Base-by-base conservation (phyloP, 2,797 vertebrate species). In the Botia kubotai region DNA sequence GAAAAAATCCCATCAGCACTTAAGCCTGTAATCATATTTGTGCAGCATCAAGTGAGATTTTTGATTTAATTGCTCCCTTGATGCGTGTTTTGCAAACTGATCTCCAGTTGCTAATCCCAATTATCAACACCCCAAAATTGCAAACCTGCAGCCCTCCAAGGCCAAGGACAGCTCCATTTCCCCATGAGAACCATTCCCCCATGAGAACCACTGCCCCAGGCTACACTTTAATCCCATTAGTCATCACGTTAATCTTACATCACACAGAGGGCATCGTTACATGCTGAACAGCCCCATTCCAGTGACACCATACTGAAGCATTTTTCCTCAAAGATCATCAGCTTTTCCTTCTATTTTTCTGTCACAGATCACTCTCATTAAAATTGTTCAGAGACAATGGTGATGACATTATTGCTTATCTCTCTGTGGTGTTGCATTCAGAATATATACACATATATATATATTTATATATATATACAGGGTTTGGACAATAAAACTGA, bases 221-320 rank as follows among this genome's bases (percentile, higher is more conserved):
- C 75, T 43, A 73, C 50, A 87, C 86, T 89, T 85, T 85, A 82
- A 87, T 77, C 86, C 86, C 57, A 81, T 89, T 87, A 74, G 83
- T 90, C 89, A 91, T 88, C 90, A 90, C 89, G 84, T 81, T 80
- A 88, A 77, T 73, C 85, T 88, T 69, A 90, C 85, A 87, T 93
- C 90, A 92, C 85, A 48, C 78, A 77, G 62, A 88, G 82, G 43
- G 87, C 81, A 88, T 92, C 92, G 92, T 94, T 92, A 92, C 91
- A 14, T 89, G 89, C 88, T 91, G 91, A 93, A 93, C 90, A 88
- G 90, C 87, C 82, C 88, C 75, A 88, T 93, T 93, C 90, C 90
- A 90, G 89, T 89, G 87, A 86, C 83, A 81, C 87, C 92, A 91
- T 90, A 50, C 88, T 90, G 91, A 93, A 93, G 85, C 90, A 84